Percentiles rank a stretch among this genome's conserved stretches.
phyloP scores from a whole-genome alignment of 2,113 vertebrate genomes.

The Rissa tridactyla region DNA sequence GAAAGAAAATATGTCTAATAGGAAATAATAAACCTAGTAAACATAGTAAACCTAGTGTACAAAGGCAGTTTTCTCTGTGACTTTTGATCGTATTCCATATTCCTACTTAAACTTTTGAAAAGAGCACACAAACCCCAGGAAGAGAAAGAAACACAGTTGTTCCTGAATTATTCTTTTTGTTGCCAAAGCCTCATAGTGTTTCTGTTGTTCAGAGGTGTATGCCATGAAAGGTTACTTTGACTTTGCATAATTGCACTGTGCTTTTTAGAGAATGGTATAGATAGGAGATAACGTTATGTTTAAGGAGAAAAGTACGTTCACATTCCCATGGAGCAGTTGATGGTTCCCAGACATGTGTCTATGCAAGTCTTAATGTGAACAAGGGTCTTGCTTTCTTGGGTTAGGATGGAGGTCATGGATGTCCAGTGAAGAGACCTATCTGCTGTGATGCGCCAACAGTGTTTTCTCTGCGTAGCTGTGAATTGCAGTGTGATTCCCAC shows the following conservation, averaged over 20 bases:
- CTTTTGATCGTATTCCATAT: neutral
- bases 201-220: neutral
- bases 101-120: neutral
- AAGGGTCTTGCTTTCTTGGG: neutral
- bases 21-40: neutral
- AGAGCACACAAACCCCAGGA: neutral
- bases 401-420: neutral
- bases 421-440: neutral
- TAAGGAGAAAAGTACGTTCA: neutral
- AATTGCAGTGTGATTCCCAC: neutral
- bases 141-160: neutral
- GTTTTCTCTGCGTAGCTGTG: neutral
- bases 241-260: neutral
- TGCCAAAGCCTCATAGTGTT: neutral
- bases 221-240: neutral
- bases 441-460: neutral
- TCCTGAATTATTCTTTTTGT: neutral
- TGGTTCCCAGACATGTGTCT: rapidly evolving
- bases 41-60: neutral
- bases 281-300: neutral
- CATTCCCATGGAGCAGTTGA: neutral
- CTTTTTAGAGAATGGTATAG: neutral
- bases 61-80: neutral
- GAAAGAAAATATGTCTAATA: neutral
- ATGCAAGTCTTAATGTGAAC: neutral